Percentiles rank a stretch among this genome's conserved stretches.
Evolutionary conservation across 2,113 vertebrate genomes (phyloP).

Genomic region (Athene cunicularia): DNA sequence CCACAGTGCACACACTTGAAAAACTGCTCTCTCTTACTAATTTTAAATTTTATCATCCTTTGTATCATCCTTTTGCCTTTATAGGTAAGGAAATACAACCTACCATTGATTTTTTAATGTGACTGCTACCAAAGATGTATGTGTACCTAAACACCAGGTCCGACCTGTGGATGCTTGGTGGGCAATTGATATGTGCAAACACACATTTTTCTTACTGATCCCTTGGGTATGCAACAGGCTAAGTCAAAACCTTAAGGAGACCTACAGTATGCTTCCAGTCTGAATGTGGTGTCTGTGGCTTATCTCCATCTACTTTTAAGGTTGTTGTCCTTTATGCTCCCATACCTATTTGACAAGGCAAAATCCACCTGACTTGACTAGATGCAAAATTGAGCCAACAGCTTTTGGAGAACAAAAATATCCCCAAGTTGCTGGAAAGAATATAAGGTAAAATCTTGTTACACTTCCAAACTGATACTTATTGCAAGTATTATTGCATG

Average conservation of each 20-base stretch:
- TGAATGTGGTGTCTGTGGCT: not conserved
- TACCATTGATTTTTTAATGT: not conserved
- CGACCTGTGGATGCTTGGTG: not conserved
- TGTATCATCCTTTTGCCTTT: not conserved
- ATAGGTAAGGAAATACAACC: not conserved
- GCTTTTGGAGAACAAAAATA: not conserved
- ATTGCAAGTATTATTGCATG: not conserved
- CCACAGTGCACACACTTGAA: not conserved
- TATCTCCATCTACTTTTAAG: not conserved
- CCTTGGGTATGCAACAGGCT: not conserved
- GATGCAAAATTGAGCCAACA: not conserved
- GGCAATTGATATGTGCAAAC: not conserved
- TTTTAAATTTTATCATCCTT: not conserved
- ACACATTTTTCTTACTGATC: not conserved
- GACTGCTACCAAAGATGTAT: not conserved
- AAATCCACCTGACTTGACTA: not conserved
- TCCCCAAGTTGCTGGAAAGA: not conserved
- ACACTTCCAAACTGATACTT: not conserved
- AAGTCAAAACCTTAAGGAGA: not conserved
- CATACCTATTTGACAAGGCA: not conserved
- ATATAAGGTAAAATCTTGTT: not conserved
- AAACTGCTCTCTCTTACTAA: not conserved
- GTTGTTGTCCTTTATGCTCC: not conserved
- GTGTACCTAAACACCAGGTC: not conserved
- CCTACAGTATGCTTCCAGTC: not conserved